Evolutionary conservation across 1,140 invertebrate genomes (phyloP).

Genomic region (Pinna nobilis): DNA sequence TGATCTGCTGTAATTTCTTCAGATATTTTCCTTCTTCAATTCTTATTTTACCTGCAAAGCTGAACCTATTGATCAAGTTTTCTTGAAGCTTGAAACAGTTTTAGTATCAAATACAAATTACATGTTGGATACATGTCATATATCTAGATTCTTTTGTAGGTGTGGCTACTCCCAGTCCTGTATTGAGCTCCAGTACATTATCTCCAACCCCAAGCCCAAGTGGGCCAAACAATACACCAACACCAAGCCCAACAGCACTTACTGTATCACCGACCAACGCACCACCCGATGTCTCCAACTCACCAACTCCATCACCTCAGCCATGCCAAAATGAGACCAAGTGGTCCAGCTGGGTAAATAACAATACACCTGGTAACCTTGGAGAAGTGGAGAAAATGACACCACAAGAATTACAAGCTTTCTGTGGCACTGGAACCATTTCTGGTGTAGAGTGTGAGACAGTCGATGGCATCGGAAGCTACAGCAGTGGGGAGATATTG

Average conservation of each 20-base stretch:
- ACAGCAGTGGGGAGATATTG: slow-evolving; percentile 36
- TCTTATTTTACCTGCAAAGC: too few relatives aligned
- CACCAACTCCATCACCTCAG: background rate
- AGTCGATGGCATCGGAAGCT: slow-evolving; percentile 43
- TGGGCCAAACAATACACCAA: too few relatives aligned
- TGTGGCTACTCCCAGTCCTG: too few relatives aligned
- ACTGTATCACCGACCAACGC: background rate
- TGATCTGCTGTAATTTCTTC: too few relatives aligned
- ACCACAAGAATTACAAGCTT: slow-evolving; percentile 20
- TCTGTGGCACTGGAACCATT: slow-evolving; percentile 63
- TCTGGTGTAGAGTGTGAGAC: slow-evolving; percentile 63
- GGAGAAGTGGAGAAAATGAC: slow-evolving; percentile 41
- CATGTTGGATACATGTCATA: too few relatives aligned
- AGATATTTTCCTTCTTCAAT: too few relatives aligned
- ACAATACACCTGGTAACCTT: slow-evolving; percentile 15
- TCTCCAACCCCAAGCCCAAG: too few relatives aligned
- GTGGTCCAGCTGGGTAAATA: slow-evolving; percentile 47
- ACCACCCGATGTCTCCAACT: background rate
- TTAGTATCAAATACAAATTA: background rate
- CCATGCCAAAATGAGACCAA: slow-evolving; percentile 22
- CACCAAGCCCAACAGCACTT: slow-evolving; percentile 9
- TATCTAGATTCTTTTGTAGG: too few relatives aligned
- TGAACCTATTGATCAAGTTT: too few relatives aligned
- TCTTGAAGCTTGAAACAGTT: too few relatives aligned
- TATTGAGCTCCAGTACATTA: too few relatives aligned